Conservation (phyloP, 1,140 invertebrate species). For the Drosophila nigromelanica region DNA sequence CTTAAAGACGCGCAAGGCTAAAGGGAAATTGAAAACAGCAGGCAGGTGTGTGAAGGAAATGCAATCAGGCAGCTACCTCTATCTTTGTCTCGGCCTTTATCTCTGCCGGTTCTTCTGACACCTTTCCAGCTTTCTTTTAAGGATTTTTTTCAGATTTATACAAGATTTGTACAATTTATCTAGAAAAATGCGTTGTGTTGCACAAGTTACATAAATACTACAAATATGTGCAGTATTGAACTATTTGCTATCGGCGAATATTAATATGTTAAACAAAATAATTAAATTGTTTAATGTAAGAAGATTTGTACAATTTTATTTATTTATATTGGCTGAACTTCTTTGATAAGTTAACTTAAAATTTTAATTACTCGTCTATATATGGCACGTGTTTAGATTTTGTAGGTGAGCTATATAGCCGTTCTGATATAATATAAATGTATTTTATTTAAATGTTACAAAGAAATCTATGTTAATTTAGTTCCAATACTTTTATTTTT, state of each 20-base stretch:
- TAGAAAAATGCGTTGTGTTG: neutral
- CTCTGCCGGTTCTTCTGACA: neutral
- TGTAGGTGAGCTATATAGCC: too few relatives aligned
- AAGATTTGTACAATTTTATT: too few relatives aligned
- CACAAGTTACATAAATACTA: neutral
- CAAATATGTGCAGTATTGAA: constrained; percentile 19
- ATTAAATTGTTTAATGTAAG: too few relatives aligned
- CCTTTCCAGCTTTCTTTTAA: constrained; percentile 22
- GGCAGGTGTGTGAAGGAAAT: constrained; percentile 58
- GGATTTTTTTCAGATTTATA: constrained; percentile 35
- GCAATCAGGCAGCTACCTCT: constrained; percentile 58
- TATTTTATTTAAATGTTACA: too few relatives aligned
- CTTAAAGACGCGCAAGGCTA: constrained; percentile 13
- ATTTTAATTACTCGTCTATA: too few relatives aligned
- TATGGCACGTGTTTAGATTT: too few relatives aligned
- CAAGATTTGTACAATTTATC: constrained; percentile 35
- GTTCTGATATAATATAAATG: too few relatives aligned
- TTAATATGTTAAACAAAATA: too few relatives aligned
- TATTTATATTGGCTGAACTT: neutral
- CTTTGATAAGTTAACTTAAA: too few relatives aligned
- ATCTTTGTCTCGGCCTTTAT: constrained; percentile 8
- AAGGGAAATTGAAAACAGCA: constrained; percentile 63
- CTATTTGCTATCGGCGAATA: neutral
- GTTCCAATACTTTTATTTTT: neutral
- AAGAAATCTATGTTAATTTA: too few relatives aligned